phyloP scores from a whole-genome alignment of 2,888 invertebrate species.

The Agapostemon virescens region DNA sequence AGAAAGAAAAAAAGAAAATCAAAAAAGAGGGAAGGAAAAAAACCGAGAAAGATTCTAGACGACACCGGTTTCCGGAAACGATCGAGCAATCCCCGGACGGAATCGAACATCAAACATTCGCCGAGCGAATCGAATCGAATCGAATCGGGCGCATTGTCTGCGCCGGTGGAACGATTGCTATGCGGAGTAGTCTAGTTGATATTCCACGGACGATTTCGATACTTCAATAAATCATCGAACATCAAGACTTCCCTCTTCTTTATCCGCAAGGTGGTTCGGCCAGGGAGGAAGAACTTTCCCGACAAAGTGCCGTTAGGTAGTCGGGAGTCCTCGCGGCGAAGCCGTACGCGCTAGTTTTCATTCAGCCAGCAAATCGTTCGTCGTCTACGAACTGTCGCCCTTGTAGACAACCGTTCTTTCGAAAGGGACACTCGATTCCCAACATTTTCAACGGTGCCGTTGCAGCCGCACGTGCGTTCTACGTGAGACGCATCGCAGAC shows the following conservation, averaged over 20 bases:
- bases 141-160: conserved; percentile 30
- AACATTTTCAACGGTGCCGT: neutral
- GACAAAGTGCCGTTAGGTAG: conserved; percentile 1
- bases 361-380: conserved; percentile 45
- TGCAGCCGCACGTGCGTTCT: conserved; percentile 46
- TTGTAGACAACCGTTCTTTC: neutral
- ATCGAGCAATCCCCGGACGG: conserved; percentile 3
- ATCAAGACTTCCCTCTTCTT: conserved; percentile 23
- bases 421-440: conserved; percentile 27
- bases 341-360: conserved; percentile 33
- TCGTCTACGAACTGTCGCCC: neutral
- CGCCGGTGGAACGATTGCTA: neutral
- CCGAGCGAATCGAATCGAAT: conserved; percentile 9
- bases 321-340: conserved; percentile 18
- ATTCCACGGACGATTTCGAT: conserved; percentile 41
- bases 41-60: neutral
- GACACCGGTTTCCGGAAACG: neutral
- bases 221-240: conserved; percentile 46
- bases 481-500: conserved; percentile 46
- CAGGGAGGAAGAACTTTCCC: neutral
- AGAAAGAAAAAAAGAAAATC: no score
- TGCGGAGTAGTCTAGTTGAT: conserved; percentile 23
- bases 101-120: conserved; percentile 32
- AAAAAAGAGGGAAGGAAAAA: no score
- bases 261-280: neutral